Conservation (phyloP, 2,113 vertebrate species). For the Bucco capensis region DNA sequence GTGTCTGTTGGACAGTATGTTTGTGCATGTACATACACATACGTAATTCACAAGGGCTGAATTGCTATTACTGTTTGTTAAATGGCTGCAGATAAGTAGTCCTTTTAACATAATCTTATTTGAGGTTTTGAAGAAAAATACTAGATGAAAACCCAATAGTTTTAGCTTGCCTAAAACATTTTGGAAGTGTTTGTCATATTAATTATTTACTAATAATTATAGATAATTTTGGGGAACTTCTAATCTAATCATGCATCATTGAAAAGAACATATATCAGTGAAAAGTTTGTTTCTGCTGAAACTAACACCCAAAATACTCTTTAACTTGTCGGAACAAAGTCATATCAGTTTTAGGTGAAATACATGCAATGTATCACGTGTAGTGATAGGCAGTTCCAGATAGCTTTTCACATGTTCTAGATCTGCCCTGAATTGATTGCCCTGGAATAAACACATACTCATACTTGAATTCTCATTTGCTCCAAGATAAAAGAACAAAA, state of each 20-base stretch:
- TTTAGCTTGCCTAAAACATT: background rate
- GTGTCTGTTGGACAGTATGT: background rate
- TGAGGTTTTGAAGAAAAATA: background rate
- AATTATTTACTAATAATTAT: background rate
- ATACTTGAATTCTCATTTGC: background rate
- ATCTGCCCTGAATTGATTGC: background rate
- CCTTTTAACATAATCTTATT: background rate
- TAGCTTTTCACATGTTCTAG: background rate
- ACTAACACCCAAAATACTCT: background rate
- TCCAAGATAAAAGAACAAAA: background rate
- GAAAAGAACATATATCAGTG: background rate
- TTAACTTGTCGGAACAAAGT: background rate
- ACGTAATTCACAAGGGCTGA: rapidly evolving
- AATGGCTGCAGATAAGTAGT: background rate
- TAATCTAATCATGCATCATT: background rate
- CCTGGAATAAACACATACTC: background rate
- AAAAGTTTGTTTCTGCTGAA: background rate
- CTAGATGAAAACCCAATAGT: background rate
- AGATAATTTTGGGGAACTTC: background rate
- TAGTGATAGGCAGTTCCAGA: background rate
- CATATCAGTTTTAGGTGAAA: background rate
- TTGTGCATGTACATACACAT: background rate
- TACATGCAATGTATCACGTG: background rate
- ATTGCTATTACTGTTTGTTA: background rate
- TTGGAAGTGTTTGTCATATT: background rate